These are phyloP conservation scores for Morpho helenor DNA, from an alignment of 2,888 invertebrate genomes.

Conservation along the genomic window DNA sequence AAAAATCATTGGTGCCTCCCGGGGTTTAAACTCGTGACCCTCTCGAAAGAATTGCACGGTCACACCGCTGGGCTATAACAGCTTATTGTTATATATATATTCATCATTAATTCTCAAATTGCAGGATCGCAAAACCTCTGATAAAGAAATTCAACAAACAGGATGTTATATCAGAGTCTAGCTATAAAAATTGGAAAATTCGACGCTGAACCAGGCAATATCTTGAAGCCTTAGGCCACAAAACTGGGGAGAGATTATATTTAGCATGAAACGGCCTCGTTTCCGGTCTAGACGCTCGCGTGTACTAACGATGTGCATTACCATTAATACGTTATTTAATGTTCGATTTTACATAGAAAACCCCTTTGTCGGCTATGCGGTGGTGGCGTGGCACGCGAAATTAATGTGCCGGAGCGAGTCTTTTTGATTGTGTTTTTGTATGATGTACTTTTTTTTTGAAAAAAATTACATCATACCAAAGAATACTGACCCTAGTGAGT, in stretches of 20 bases:
- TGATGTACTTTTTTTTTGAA: no score
- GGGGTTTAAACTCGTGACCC: no score
- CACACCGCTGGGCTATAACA: no score
- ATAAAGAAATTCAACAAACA: constrained; percentile 37
- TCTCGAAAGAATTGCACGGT: no score
- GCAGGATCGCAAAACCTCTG: neutral
- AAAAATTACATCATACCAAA: no score
- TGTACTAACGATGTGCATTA: constrained; percentile 54
- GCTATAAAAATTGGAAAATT: neutral
- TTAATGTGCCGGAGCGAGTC: constrained; percentile 38
- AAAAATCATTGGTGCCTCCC: no score
- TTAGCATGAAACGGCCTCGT: constrained; percentile 27
- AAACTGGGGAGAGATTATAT: constrained; percentile 15
- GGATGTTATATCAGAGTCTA: neutral
- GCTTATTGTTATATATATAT: no score
- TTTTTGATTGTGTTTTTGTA: constrained; percentile 8
- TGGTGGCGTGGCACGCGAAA: constrained; percentile 35
- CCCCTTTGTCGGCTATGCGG: constrained; percentile 30
- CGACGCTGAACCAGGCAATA: neutral
- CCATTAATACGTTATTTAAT: constrained; percentile 35
- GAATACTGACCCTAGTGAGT: no score
- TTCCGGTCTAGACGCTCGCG: constrained; percentile 64
- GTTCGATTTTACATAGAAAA: constrained; percentile 23
- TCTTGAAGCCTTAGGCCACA: constrained; percentile 13
- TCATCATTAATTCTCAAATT: no score